phyloP scores from a whole-genome alignment of 2,113 vertebrate genomes.

The Thunnus maccoyii region DNA sequence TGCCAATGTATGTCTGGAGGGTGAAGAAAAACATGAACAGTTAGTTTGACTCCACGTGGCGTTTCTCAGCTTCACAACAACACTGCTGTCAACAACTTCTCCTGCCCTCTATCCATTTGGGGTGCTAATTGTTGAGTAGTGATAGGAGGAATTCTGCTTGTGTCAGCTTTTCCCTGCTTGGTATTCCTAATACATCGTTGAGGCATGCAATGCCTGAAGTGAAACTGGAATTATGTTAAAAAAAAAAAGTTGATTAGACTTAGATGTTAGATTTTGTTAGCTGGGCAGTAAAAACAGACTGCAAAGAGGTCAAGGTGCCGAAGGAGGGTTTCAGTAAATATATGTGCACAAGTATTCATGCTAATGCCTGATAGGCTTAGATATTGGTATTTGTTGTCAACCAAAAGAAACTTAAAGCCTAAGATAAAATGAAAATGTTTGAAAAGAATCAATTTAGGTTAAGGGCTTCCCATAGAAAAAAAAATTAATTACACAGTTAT shows the following conservation, averaged over 20 bases:
- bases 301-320: neutral
- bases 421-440: neutral
- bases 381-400: neutral
- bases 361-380: neutral
- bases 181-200: conserved; percentile 63
- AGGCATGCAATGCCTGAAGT: conserved; percentile 62
- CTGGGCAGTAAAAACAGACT: conserved; percentile 24
- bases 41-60: neutral
- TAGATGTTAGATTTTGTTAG: conserved; percentile 45
- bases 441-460: neutral
- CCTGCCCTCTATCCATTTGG: neutral
- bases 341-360: neutral
- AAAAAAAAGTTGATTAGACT: conserved; percentile 34
- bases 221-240: conserved; percentile 35
- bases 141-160: conserved; percentile 40
- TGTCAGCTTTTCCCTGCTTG: conserved; percentile 56
- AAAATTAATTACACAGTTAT: neutral
- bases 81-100: neutral
- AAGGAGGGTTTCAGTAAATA: neutral
- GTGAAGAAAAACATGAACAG: neutral
- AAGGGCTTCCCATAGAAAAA: neutral
- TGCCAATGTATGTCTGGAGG: conserved; percentile 96
- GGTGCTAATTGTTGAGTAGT: neutral
- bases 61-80: neutral
- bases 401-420: neutral